Percentiles rank a stretch among this genome's conserved stretches.
phyloP scores from a whole-genome alignment of 2,113 vertebrate species.

The Leptobrachium leishanense region DNA sequence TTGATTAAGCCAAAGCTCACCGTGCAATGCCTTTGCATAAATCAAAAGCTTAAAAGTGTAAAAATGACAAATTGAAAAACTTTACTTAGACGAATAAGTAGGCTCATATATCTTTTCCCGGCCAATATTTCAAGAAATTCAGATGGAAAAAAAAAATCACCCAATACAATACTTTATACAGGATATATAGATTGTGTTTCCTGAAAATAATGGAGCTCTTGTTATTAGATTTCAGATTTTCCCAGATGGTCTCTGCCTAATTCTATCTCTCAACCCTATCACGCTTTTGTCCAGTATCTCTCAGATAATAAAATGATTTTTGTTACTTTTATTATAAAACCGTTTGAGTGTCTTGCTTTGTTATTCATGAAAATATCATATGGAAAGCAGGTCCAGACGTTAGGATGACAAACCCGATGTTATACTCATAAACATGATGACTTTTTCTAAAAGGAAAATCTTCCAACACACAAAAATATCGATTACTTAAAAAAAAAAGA shows the following conservation, averaged over 20 bases:
- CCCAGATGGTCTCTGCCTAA: not conserved
- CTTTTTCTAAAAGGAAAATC: too few species aligned
- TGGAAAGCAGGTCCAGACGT: not conserved
- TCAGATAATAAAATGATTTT: not conserved
- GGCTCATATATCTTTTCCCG: constrained; percentile 4
- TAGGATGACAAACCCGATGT: too few species aligned
- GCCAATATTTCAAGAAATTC: not conserved
- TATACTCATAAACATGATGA: too few species aligned
- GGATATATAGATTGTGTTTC: not conserved
- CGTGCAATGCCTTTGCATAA: constrained; percentile 34
- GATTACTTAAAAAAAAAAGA: too few species aligned
- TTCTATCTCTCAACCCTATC: not conserved
- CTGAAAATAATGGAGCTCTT: not conserved
- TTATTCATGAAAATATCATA: not conserved
- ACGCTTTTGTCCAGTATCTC: not conserved
- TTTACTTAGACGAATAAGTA: constrained; percentile 10
- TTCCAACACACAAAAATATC: too few species aligned
- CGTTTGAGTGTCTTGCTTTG: not conserved
- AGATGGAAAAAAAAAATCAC: not conserved
- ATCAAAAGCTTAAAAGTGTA: constrained; percentile 35
- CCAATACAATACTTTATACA: not conserved
- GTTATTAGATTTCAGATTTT: not conserved
- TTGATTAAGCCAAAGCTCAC: constrained; percentile 30
- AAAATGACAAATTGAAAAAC: constrained; percentile 24
- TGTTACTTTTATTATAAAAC: not conserved